Evolutionary conservation across 53 echinoderm and acorn worm genomes (phyloP).

Genomic region (Antedon mediterranea): DNA sequence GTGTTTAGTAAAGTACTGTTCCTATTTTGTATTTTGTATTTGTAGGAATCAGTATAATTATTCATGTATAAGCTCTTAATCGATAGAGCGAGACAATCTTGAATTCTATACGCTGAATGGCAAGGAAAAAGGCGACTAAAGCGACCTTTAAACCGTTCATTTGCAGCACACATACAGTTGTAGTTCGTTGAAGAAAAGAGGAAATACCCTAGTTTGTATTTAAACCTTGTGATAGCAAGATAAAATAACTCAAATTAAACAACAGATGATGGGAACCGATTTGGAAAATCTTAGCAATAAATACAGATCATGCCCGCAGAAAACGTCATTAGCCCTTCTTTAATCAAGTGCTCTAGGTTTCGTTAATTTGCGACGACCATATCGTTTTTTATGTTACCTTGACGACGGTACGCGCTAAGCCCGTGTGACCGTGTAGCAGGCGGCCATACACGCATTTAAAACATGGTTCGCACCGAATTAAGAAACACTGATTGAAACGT

Average conservation of each 20-base stretch:
- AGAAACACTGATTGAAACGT: neutral
- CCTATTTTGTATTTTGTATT: too few relatives aligned
- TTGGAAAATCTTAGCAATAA: neutral
- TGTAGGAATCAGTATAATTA: too few relatives aligned
- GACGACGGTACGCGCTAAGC: neutral
- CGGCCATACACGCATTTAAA: too few relatives aligned
- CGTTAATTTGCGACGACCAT: neutral
- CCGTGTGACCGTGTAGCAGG: neutral
- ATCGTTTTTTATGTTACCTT: neutral
- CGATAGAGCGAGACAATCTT: too few relatives aligned
- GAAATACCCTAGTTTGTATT: too few relatives aligned
- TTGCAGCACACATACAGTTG: too few relatives aligned
- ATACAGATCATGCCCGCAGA: neutral
- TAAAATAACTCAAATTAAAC: neutral
- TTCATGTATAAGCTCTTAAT: too few relatives aligned
- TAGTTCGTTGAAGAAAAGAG: too few relatives aligned
- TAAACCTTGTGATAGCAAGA: neutral
- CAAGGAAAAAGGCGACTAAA: too few relatives aligned
- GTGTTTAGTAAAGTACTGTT: too few relatives aligned
- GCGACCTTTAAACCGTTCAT: too few relatives aligned
- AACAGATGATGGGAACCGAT: neutral
- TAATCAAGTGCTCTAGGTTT: neutral
- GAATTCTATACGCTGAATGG: too few relatives aligned
- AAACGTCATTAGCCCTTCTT: neutral
- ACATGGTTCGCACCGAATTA: neutral